A percentile compares a stretch with the other conserved stretches of the same genome.
Evolutionary conservation across 1,140 invertebrate genomes (phyloP).

Genomic region (Panagrolaimus sp.): DNA sequence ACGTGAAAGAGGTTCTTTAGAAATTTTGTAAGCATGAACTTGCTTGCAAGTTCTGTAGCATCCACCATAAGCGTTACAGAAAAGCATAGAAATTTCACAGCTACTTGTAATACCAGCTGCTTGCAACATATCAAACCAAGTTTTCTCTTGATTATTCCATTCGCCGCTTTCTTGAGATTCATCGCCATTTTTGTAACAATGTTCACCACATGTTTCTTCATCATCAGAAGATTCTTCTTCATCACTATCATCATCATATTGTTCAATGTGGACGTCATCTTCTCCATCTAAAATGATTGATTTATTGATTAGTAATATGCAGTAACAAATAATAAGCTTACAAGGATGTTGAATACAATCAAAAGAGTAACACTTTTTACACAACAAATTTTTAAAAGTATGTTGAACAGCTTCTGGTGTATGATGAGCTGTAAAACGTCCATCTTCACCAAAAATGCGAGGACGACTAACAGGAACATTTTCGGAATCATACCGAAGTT

Average conservation of each 20-base stretch:
- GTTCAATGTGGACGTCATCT: too few relatives aligned
- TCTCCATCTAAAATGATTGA: too few relatives aligned
- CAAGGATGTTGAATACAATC: background rate
- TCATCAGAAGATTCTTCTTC: too few relatives aligned
- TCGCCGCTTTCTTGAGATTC: too few relatives aligned
- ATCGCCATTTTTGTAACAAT: too few relatives aligned
- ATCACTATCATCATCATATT: too few relatives aligned
- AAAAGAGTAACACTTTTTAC: background rate
- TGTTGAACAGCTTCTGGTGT: background rate
- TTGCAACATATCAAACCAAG: background rate
- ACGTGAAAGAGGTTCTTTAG: background rate
- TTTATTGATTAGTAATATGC: too few relatives aligned
- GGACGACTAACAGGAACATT: background rate
- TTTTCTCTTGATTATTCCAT: too few relatives aligned
- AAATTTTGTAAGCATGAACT: background rate
- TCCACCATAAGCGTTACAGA: too few relatives aligned
- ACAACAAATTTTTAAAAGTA: background rate
- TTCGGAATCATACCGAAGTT: slow-evolving; percentile 33
- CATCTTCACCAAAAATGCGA: background rate
- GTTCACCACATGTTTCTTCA: too few relatives aligned
- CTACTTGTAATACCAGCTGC: background rate
- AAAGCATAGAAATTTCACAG: background rate
- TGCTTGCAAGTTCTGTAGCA: slow-evolving; percentile 8
- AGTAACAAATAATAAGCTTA: too few relatives aligned
- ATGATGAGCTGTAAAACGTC: background rate